Conservation (phyloP, 2,113 vertebrate genomes). For the Lanius collurio region DNA sequence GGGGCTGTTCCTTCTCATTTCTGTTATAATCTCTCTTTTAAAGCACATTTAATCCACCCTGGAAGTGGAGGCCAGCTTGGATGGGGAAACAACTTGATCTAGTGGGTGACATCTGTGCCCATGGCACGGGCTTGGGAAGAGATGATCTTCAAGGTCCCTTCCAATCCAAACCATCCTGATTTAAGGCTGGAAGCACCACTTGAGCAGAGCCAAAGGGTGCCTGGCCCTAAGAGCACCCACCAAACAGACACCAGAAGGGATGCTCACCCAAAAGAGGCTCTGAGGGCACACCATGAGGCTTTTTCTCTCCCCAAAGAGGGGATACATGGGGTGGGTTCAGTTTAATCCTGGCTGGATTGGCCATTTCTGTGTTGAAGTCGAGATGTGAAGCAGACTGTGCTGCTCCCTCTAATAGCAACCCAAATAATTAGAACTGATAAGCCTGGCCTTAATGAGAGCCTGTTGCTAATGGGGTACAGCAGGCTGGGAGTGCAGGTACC, state of each 20-base stretch:
- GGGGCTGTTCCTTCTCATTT: background rate
- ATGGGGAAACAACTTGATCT: background rate
- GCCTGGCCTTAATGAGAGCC: background rate
- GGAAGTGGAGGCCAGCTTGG: background rate
- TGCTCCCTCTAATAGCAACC: background rate
- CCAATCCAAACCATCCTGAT: background rate
- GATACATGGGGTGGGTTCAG: fast-evolving
- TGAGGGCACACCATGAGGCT: fast-evolving
- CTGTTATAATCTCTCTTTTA: background rate
- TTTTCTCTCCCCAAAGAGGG: background rate
- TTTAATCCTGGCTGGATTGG: background rate
- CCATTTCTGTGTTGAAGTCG: background rate
- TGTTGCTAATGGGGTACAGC: background rate
- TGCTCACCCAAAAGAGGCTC: background rate
- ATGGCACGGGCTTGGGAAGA: background rate
- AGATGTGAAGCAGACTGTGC: background rate
- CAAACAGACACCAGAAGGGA: no score
- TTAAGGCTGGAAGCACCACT: background rate
- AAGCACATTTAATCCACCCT: background rate
- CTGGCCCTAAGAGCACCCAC: background rate
- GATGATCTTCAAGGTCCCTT: background rate
- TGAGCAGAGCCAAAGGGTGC: background rate
- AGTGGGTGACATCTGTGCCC: background rate
- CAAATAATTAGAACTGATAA: background rate
- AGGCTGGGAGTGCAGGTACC: background rate